Percentiles rank a stretch among this genome's conserved stretches.
phyloP scores from a whole-genome alignment of 2,888 invertebrate species.

The Dryobotodes eremita region DNA sequence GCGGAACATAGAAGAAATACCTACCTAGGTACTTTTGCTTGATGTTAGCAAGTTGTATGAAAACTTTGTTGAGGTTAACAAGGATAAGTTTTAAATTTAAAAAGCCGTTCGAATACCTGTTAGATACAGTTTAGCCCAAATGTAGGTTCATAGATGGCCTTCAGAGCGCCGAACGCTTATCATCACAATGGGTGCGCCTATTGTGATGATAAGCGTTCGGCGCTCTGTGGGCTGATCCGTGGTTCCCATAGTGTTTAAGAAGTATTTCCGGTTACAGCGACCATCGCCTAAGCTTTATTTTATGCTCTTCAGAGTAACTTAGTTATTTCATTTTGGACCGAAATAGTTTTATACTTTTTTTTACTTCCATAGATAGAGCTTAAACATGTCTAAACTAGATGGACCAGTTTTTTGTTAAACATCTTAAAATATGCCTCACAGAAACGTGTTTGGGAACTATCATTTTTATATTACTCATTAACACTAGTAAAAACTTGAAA shows the following conservation, averaged over 20 bases:
- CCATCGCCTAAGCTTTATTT: not conserved
- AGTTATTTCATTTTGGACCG: not conserved
- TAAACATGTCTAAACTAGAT: conserved; percentile 33
- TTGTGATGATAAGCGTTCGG: not conserved
- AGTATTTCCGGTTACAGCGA: not conserved
- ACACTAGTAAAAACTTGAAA: not conserved
- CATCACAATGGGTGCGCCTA: too few relatives aligned
- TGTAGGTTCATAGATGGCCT: not conserved
- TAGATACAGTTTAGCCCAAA: not conserved
- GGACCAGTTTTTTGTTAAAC: conserved; percentile 30
- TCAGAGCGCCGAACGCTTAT: not conserved
- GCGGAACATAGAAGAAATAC: not conserved
- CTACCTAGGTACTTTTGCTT: not conserved
- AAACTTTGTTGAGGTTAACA: not conserved
- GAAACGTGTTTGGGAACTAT: conserved; percentile 24
- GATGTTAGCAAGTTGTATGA: not conserved
- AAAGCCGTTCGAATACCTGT: not conserved
- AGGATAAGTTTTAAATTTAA: not conserved
- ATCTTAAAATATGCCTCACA: not conserved
- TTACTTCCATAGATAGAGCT: not conserved
- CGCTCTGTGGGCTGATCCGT: not conserved
- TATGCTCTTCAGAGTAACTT: not conserved
- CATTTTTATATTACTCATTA: not conserved
- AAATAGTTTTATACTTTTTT: not conserved
- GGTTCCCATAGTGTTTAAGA: not conserved